Evolutionary conservation across 1,140 invertebrate genomes (phyloP), one percentile per base, ranked within the genome.

Genomic region (Dufourea novaeangliae): DNA sequence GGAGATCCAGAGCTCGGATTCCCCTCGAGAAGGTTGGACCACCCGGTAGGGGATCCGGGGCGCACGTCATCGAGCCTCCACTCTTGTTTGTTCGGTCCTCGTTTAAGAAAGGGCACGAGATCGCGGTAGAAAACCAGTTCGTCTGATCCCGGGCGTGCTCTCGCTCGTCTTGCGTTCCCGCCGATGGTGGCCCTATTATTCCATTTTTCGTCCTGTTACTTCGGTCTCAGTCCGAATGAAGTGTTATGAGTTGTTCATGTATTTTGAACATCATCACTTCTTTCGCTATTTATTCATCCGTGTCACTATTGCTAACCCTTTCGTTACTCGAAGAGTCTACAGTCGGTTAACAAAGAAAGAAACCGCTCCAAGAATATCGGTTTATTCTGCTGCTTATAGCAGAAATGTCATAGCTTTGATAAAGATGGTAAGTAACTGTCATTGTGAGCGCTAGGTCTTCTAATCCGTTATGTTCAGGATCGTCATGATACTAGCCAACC

Each of bases 41-140:
- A 87, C 84, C 83, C 82, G 74, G 77, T 72, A 81, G 63, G 77
- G n/a, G 41, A 22, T 41, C 27, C 25, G 56, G 63, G 52, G 32
- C 46, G 80, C 80, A 79, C 80, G 69, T 84, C 83, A 86, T 86
- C 77, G 76, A 78, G 79, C 66, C 69, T 75, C 78, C 70, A 57
- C 41, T 78, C 86, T 86, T 63, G 84, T 87, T 86, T 86, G 76
- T 71, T 61, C 66, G 71, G 76, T 63, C 62, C 76, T 66, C 62
- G 63, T 32, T 27, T 61, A 34, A 29, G 59, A 37, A 63, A 57
- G 37, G 41, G 62, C 37, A 44, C 25, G 79, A 79, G 67, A 83
- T 69, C 29, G 25, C 27, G 20, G 46, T 4, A 25, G 63, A 57
- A 68, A 85, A 87, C 82, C 78, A 78, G 82, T 83, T 86, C 68